Evolutionary conservation across 2,888 invertebrate genomes (phyloP), one percentile per base, ranked within the genome.

Genomic region (Xanthia icteritia): DNA sequence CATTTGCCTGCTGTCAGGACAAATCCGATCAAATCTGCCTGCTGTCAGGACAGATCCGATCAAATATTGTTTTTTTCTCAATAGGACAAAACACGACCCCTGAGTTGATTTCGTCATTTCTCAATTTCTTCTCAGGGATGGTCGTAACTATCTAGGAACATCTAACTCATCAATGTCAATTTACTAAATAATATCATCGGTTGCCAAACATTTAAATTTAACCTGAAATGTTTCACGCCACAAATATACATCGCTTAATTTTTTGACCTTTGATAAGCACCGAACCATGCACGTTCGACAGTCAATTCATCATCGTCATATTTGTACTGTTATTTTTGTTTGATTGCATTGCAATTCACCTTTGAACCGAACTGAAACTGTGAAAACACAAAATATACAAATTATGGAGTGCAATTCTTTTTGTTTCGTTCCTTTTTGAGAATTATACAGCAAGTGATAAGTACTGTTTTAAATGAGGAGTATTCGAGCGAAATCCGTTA

Each of bases 261-360:
- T n/a, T 66, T 65, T 27, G 4, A 48, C 11, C 58, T 39, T 48
- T 31, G n/a, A n/a, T 23, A 61, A 61, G 5, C 39, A 42, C 6
- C 0, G 9, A 76, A 48, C 48, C 31, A 5, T 48, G 42, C 42
- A 45, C 20, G 54, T 31, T 65, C 17, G 13, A 27, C n/a, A 31
- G 11, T 13, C 42, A 23, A 64, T 63, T 42, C 27, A 70, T 51
- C 23, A 58, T 65, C 56, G 23, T 27, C 20, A 71, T 65, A 65
- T 71, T 54, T 39, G 45, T n/a, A 23, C 20, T n/a, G 6, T 27
- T 65, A 13, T 20, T 66, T 65, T 61, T 61, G n/a, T 66, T 54
- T 27, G n/a, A 56, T 20, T 66, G 36, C 65, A 60, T 42, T 73
- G 45, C 36, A 73, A 66, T 79, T 48, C 15, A 42, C 66, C 36